Evolutionary conservation across 2,888 invertebrate genomes (phyloP), one percentile per base, ranked within the genome.

Genomic region (Tethea ocularis): DNA sequence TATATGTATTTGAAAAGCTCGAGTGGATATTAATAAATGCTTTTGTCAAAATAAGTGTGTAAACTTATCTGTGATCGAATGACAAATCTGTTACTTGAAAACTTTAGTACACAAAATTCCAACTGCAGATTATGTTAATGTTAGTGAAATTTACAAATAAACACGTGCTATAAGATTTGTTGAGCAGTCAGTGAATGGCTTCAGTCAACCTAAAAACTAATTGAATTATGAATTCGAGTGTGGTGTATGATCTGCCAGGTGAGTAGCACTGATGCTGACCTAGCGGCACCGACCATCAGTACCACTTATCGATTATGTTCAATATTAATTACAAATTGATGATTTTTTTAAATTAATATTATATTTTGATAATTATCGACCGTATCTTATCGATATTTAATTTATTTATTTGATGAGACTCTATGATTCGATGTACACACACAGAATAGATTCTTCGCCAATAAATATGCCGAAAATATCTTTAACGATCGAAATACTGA

Each of bases 11-110:
- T 74, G 75, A 83, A 80, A 77, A 80, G 77, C 76, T 81, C 75
- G 79, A 80, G 73, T 78, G 80, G 77, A 78, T 71, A 75, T 74
- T 79, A 78, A 83, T 89, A 91, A 91, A 90, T 90, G 88, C 88
- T 83, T 83, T 77, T 70, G 76, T 83, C 61, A 79, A 78, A 75
- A 33, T 64, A 74, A 70, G 59, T 64, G 65, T 60, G 59, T 56
- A 67, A 57, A 61, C 52, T 46, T 60, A 52, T 57, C 20, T 46
- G 46, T 46, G 46, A 46, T 46, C 46, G 46, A 56, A 33, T 57
- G 67, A 64, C 61, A 64, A n/a, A 59, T 65, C 59, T 51, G 62
- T 66, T 70, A 66, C 61, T 63, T 62, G 66, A 61, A 67, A 65
- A 66, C 64, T 58, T 68, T 51, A 57, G 26, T 54, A 6, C 46